Evolutionary conservation across 1,140 invertebrate genomes (phyloP), one percentile per base, ranked within the genome.

Genomic region (Drosophila malerkotliana): DNA sequence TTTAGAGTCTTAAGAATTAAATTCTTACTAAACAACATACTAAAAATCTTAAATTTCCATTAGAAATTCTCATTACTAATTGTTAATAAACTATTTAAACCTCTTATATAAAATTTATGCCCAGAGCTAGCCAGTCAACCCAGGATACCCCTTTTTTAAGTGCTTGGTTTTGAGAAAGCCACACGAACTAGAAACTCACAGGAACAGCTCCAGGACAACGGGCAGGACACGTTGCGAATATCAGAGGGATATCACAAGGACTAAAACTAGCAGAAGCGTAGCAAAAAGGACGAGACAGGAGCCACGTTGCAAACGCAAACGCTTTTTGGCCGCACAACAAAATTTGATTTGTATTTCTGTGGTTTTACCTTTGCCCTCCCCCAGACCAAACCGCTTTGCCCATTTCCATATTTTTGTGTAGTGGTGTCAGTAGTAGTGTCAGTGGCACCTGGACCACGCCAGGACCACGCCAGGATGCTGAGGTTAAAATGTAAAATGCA

Each of bases 271-370:
- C 5, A 41, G 28, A 34, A 18, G 8, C 34, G 8, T 34, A 44
- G 30, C 18, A 9, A n/a, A 62, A 3, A 30, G 21, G 14, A 30
- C 10, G 37, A 37, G 34, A 37, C 10, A 28, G 18, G 18, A 41
- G 54, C 52, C 51, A 52, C 49, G 41, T 60, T 59, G 75, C 76
- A 81, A 63, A 84, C 77, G 81, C 76, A 82, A 64, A 85, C 77
- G 81, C 76, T 83, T 83, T 83, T 83, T 79, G 78, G 83, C 79
- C 83, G 79, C 83, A 88, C 83, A 88, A 79, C 83, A 89, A 88
- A 88, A 88, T 88, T 88, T 88, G 84, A 88, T 88, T 88, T 88
- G 84, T 88, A 88, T 88, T 88, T 88, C 84, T 88, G 84, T 88
- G 84, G 84, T 72, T 89, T 37, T 84, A 88, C 84, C 84, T 89